These are phyloP conservation scores for Motacilla alba DNA, from an alignment of 2,113 vertebrate species.

Conservation along the genomic window DNA sequence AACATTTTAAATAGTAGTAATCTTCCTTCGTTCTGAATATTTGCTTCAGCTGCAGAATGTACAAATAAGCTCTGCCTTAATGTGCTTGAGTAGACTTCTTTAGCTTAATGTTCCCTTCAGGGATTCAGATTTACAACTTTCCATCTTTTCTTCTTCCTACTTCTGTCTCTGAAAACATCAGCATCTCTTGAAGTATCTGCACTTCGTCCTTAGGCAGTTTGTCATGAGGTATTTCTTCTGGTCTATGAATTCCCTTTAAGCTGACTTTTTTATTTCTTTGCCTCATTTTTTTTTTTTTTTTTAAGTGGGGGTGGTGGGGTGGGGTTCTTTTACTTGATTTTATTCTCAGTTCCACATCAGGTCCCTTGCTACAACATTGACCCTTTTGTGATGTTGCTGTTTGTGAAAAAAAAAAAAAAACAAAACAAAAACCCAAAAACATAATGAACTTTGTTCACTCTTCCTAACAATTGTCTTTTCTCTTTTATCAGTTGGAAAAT, in stretches of 20 bases:
- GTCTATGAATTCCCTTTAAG: conserved; percentile 26
- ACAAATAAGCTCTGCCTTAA: conserved; percentile 46
- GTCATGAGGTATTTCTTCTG: conserved; percentile 46
- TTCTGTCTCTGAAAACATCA: conserved; percentile 42
- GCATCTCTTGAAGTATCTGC: conserved; percentile 30
- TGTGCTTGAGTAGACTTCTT: conserved; percentile 42
- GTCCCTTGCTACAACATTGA: not conserved
- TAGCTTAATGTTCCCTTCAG: conserved; percentile 52
- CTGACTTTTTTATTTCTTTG: conserved; percentile 19
- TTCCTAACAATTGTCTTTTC: not conserved
- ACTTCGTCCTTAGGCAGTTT: conserved; percentile 43
- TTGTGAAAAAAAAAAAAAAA: not conserved
- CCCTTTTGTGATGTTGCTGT: not conserved
- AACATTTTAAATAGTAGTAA: conserved; percentile 43
- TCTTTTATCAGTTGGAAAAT: not conserved
- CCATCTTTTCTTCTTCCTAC: conserved; percentile 34
- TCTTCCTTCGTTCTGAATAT: conserved; percentile 42
- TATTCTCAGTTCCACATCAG: not conserved
- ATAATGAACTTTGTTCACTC: not conserved
- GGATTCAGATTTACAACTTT: conserved; percentile 54
- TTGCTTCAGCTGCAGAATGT: conserved; percentile 45
- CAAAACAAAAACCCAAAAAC: no score
- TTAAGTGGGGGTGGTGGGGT: not conserved
- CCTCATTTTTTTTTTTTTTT: not conserved
- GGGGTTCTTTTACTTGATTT: not conserved